Percentiles rank a stretch among this genome's conserved stretches.
phyloP scores from a whole-genome alignment of 1,140 invertebrate species.

The Danaus plexippus region DNA sequence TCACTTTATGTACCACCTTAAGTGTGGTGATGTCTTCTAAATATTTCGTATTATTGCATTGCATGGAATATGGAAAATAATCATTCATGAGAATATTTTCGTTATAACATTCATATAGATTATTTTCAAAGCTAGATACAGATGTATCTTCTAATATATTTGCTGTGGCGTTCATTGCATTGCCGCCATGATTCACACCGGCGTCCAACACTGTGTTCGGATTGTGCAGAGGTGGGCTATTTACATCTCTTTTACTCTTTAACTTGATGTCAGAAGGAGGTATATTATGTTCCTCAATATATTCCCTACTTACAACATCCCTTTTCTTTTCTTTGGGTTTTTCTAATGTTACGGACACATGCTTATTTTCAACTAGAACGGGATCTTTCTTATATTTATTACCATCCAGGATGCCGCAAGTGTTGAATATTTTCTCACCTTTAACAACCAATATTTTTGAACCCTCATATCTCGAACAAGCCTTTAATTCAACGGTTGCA shows the following conservation, averaged over 20 bases:
- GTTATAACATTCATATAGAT: constrained; percentile 80
- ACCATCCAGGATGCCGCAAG: constrained; percentile 82
- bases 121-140: constrained; percentile 84
- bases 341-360: constrained; percentile 80
- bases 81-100: constrained; percentile 79
- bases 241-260: constrained; percentile 35
- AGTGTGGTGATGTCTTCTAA: constrained; percentile 75
- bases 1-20: constrained; percentile 79
- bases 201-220: constrained; percentile 78
- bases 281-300: constrained; percentile 1
- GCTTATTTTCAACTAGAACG: constrained; percentile 73
- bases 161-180: constrained; percentile 74
- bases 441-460: constrained; percentile 84
- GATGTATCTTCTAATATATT: constrained; percentile 73
- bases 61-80: constrained; percentile 76
- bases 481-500: constrained; percentile 80
- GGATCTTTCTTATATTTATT: constrained; percentile 75
- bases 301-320: constrained; percentile 11
- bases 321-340: constrained; percentile 67
- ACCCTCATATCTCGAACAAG: constrained; percentile 85
- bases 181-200: constrained; percentile 82
- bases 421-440: constrained; percentile 81
- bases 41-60: constrained; percentile 78
- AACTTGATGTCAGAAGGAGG: constrained; percentile 1
- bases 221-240: constrained; percentile 53